These are phyloP conservation scores for Neolamprologus kungweensis DNA, from an alignment of 2,113 vertebrate genomes.

Conservation along the genomic window DNA sequence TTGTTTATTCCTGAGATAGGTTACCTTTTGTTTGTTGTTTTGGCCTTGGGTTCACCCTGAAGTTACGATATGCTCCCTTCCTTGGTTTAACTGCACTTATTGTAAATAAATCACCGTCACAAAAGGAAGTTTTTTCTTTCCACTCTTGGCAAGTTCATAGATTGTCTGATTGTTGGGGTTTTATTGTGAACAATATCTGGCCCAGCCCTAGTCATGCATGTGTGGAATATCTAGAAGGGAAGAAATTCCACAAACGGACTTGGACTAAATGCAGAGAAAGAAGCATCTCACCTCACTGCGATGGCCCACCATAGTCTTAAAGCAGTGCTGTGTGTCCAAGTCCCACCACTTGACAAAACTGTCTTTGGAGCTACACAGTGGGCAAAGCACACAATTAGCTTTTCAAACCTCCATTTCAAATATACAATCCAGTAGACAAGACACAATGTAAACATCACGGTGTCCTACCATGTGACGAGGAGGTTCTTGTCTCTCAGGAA, in stretches of 20 bases:
- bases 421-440: neutral
- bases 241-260: neutral
- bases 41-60: too few relatives aligned
- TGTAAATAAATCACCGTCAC: too few relatives aligned
- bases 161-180: neutral
- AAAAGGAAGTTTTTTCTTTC: neutral
- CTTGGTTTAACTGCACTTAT: too few relatives aligned
- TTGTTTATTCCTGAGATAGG: too few relatives aligned
- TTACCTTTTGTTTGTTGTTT: too few relatives aligned
- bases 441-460: neutral
- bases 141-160: neutral
- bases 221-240: neutral
- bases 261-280: neutral
- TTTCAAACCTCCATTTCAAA: neutral
- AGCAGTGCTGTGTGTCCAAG: slow-evolving; percentile 94
- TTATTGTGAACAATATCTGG: neutral
- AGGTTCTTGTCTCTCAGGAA: slow-evolving; percentile 88
- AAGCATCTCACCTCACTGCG: slow-evolving; percentile 80
- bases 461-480: slow-evolving; percentile 82
- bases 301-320: slow-evolving; percentile 94
- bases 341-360: slow-evolving; percentile 97
- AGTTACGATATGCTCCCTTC: too few relatives aligned
- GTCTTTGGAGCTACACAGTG: slow-evolving; percentile 82
- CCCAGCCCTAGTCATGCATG: neutral
- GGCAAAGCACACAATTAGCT: neutral